Evolutionary conservation across 2,797 vertebrate genomes (phyloP).

Genomic region (Clarias fuscus): DNA sequence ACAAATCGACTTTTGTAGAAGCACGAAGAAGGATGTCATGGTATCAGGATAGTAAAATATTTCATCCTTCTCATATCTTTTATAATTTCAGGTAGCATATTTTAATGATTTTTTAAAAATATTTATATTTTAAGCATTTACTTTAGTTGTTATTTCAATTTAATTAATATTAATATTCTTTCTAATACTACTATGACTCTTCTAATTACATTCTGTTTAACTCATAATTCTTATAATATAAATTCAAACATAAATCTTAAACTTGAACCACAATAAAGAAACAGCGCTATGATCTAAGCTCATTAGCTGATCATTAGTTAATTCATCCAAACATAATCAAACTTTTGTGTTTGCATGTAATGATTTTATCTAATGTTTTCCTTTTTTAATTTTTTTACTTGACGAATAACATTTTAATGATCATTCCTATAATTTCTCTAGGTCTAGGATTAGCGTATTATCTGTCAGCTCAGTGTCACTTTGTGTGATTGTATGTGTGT

Average conservation of each 20-base stretch:
- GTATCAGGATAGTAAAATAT: background rate
- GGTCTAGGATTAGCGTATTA: conserved; percentile 37
- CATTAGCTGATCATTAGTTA: background rate
- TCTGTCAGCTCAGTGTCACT: conserved; percentile 38
- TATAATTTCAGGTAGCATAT: background rate
- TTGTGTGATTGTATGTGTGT: conserved; percentile 31
- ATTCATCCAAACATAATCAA: conserved; percentile 22
- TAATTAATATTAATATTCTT: background rate
- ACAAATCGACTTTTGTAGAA: background rate
- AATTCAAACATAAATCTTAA: background rate
- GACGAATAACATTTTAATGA: conserved; percentile 33
- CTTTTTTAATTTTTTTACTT: background rate
- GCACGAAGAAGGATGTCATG: background rate
- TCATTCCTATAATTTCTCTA: conserved; percentile 38
- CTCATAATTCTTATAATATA: background rate
- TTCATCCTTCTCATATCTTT: background rate
- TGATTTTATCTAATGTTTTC: conserved; percentile 36
- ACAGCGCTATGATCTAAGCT: background rate
- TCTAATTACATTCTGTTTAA: background rate
- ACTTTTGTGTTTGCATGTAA: conserved; percentile 18
- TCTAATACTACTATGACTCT: background rate
- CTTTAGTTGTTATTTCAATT: background rate
- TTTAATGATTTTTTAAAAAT: background rate
- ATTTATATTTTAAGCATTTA: background rate
- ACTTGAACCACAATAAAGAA: background rate